These are phyloP conservation scores for Etheostoma cragini DNA, from an alignment of 2,113 vertebrate genomes.

Conservation along the genomic window DNA sequence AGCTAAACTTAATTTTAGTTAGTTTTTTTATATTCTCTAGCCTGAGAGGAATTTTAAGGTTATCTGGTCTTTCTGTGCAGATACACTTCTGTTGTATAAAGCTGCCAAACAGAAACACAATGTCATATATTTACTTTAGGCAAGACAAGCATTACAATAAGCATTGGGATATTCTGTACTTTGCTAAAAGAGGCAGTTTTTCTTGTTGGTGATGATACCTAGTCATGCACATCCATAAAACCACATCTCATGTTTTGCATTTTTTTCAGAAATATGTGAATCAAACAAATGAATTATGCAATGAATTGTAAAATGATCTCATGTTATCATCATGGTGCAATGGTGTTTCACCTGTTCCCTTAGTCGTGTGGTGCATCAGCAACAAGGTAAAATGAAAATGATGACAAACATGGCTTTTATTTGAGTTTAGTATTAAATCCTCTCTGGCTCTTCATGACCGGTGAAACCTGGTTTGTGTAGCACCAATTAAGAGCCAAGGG, in stretches of 20 bases:
- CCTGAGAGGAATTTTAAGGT: background rate
- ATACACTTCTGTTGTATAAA: background rate
- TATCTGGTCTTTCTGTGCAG: background rate
- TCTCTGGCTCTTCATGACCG: background rate
- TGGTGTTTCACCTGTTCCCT: constrained; percentile 29
- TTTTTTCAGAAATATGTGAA: background rate
- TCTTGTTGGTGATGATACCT: background rate
- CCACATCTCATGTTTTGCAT: background rate
- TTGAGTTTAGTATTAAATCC: background rate
- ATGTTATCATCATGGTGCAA: constrained; percentile 24
- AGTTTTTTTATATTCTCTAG: background rate
- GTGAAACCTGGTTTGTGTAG: background rate
- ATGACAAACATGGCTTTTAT: background rate
- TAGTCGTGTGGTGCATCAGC: background rate
- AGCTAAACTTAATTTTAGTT: background rate
- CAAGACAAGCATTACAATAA: background rate
- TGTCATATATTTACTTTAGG: background rate
- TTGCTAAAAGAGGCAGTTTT: background rate
- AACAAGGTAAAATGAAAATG: background rate
- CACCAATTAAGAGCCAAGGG: background rate
- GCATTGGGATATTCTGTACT: background rate
- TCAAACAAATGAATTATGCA: constrained; percentile 41
- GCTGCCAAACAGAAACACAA: background rate
- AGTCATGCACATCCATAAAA: too few species aligned
- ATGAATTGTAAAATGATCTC: constrained; percentile 41